These are phyloP conservation scores for Pelodytes ibericus DNA, from an alignment of 2,797 vertebrate species.

Conservation along the genomic window DNA sequence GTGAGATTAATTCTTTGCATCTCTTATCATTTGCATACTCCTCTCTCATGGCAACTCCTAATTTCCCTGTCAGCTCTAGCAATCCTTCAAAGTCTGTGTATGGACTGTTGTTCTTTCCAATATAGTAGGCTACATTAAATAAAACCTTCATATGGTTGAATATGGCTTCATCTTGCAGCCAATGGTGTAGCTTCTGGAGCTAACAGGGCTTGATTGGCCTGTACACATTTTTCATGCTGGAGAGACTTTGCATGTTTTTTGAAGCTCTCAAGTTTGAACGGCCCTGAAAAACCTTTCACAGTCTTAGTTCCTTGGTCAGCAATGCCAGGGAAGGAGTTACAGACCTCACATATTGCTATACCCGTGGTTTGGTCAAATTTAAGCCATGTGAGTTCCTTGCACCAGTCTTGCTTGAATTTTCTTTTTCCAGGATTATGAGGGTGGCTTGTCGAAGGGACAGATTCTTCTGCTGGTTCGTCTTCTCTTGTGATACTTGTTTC, in stretches of 20 bases:
- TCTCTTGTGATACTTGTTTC: too few species aligned
- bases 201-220: neutral
- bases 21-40: conserved; percentile 2
- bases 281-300: neutral
- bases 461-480: too few species aligned
- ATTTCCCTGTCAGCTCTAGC: neutral
- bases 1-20: neutral
- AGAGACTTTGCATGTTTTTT: neutral
- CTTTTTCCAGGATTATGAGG: neutral
- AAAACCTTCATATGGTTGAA: neutral
- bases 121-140: conserved; percentile 1
- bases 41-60: neutral
- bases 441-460: neutral
- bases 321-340: conserved; percentile 17
- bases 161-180: neutral
- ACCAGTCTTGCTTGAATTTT: neutral
- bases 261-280: too few species aligned
- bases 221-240: neutral
- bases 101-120: neutral
- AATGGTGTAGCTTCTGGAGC: neutral
- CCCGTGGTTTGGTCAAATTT: neutral
- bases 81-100: conserved; percentile 3
- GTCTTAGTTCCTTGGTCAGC: neutral
- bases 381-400: neutral
- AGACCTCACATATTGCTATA: neutral